These are phyloP conservation scores for Odocoileus hemionus DNA, from an alignment of 2,113 vertebrate genomes.

Conservation along the genomic window DNA sequence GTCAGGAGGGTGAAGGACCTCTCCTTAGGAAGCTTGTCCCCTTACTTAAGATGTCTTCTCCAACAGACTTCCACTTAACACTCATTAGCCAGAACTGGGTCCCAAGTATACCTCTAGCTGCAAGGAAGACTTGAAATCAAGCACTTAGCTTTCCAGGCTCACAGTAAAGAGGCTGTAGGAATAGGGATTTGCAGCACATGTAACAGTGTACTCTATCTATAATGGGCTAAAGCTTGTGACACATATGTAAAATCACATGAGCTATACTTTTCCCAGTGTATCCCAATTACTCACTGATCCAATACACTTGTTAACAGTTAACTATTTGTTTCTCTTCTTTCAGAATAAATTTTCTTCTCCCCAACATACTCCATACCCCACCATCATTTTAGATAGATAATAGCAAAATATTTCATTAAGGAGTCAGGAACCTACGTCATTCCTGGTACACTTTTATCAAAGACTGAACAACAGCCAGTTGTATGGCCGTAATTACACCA, in stretches of 20 bases:
- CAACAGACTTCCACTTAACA: background rate
- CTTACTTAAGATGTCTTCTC: background rate
- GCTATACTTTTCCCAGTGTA: background rate
- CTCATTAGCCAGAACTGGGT: background rate
- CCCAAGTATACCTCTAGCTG: background rate
- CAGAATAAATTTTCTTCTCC: background rate
- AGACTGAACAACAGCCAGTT: background rate
- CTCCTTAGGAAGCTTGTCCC: background rate
- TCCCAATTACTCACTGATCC: background rate
- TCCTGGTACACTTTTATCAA: background rate
- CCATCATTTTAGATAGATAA: background rate
- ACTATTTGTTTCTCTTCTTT: background rate
- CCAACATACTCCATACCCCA: too few relatives aligned
- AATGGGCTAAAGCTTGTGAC: too few relatives aligned
- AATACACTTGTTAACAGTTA: background rate
- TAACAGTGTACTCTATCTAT: fast-evolving
- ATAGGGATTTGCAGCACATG: background rate
- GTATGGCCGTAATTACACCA: background rate
- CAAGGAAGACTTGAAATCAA: background rate
- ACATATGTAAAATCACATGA: fast-evolving
- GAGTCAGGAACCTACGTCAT: background rate
- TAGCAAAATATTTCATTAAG: background rate
- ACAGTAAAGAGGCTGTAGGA: background rate
- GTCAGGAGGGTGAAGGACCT: background rate
- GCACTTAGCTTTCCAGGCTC: background rate